A percentile compares a stretch with the other conserved stretches of the same genome.
These are phyloP conservation scores for Xerus inauris DNA, from an alignment of 2,113 vertebrate species.

Conservation along the genomic window DNA sequence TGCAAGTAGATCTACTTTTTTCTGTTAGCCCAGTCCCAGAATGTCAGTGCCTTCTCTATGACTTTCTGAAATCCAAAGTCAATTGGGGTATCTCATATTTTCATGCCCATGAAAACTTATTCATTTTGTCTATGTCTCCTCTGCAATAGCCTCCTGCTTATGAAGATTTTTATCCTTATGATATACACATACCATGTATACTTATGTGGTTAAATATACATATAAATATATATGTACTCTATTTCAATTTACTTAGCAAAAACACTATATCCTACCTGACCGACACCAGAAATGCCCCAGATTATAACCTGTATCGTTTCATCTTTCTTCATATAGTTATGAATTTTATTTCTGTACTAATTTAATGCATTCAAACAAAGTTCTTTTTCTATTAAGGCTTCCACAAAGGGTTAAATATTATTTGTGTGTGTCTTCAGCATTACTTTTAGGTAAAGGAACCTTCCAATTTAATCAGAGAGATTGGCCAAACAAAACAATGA, in stretches of 20 bases:
- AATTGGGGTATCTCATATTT: not conserved
- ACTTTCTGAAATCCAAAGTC: not conserved
- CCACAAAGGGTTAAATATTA: not conserved
- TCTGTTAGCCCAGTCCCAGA: not conserved
- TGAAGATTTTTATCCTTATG: not conserved
- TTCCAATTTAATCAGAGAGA: not conserved
- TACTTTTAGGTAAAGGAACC: constrained; percentile 24
- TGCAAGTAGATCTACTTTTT: not conserved
- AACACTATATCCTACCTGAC: not conserved
- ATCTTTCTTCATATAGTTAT: not conserved
- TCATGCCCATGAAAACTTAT: not conserved
- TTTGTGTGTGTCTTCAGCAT: not conserved
- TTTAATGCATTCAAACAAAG: constrained; percentile 36
- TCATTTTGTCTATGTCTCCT: not conserved
- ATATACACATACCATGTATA: not conserved
- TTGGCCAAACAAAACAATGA: constrained; percentile 14
- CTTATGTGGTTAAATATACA: not conserved
- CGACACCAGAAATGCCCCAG: not conserved
- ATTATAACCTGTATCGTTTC: not conserved
- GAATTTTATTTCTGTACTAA: not conserved
- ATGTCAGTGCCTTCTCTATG: not conserved
- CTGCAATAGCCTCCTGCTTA: not conserved
- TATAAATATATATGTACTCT: not conserved
- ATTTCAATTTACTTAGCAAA: not conserved
- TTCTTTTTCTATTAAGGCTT: not conserved